Evolutionary conservation across 2,888 invertebrate species (phyloP).

Genomic region (Sepioteuthis lessoniana): DNA sequence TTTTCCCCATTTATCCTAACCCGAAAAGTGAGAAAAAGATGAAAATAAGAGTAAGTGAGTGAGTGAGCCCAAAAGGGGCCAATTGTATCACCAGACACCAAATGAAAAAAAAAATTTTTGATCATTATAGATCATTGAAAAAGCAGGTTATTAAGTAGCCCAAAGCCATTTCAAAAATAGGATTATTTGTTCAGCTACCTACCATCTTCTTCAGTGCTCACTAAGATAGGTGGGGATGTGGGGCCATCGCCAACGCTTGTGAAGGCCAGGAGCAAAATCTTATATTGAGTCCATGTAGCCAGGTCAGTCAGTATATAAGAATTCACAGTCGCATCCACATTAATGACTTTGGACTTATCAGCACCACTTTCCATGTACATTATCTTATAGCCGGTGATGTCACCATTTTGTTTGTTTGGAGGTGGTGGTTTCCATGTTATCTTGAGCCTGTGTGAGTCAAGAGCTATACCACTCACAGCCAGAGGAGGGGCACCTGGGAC

Average conservation of each 20-base stretch:
- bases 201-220: slow-evolving; percentile 99
- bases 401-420: slow-evolving; percentile 89
- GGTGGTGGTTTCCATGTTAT: slow-evolving; percentile 95
- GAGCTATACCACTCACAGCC: slow-evolving; percentile 91
- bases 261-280: slow-evolving; percentile 96
- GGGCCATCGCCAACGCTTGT: slow-evolving; percentile 96
- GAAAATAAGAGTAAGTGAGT: slow-evolving; percentile 15
- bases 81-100: not conserved
- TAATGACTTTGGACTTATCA: slow-evolving; percentile 74
- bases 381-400: slow-evolving; percentile 70
- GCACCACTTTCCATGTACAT: slow-evolving; percentile 75
- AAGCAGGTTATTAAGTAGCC: slow-evolving; percentile 44
- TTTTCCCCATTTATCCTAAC: not conserved
- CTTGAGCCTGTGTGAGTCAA: slow-evolving; percentile 90
- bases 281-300: slow-evolving; percentile 95
- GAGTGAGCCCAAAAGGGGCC: not conserved
- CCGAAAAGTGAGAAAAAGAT: slow-evolving; percentile 35
- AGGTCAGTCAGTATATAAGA: slow-evolving; percentile 88
- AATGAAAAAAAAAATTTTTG: not conserved
- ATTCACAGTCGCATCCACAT: slow-evolving; percentile 67
- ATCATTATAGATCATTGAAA: not conserved
- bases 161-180: slow-evolving; percentile 49
- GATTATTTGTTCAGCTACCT: slow-evolving; percentile 78
- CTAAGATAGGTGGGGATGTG: slow-evolving; percentile 91
- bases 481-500: slow-evolving; percentile 97